phyloP scores from a whole-genome alignment of 1,140 invertebrate species.

The Ceratosolen solmsi region DNA sequence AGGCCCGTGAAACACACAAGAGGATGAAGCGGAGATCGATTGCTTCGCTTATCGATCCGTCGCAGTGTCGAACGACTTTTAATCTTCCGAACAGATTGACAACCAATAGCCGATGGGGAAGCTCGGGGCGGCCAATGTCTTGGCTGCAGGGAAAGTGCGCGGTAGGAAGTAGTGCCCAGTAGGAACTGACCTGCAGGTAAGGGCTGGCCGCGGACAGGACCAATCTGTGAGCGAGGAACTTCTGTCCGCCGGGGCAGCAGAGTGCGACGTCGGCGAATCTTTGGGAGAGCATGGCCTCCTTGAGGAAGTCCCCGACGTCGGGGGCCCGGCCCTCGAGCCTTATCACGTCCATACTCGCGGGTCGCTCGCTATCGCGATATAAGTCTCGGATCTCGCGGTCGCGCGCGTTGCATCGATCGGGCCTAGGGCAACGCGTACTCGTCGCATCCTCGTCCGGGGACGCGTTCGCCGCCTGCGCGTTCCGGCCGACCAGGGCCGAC shows the following conservation, averaged over 20 bases:
- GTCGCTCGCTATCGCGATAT: neutral
- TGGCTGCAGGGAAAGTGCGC: too few species aligned
- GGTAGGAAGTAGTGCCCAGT: too few species aligned
- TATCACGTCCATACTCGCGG: neutral
- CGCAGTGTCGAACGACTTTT: too few species aligned
- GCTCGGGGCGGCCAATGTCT: too few species aligned
- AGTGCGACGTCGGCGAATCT: slow-evolving; percentile 67
- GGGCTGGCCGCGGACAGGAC: slow-evolving; percentile 68
- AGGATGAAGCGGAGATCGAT: too few species aligned
- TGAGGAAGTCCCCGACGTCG: slow-evolving; percentile 57
- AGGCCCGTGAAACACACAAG: too few species aligned
- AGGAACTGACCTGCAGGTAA: slow-evolving; percentile 64
- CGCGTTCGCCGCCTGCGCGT: neutral
- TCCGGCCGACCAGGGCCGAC: slow-evolving; percentile 43
- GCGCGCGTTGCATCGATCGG: neutral
- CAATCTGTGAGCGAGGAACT: slow-evolving; percentile 67
- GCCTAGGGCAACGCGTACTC: neutral
- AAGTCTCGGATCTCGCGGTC: neutral
- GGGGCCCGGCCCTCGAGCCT: slow-evolving; percentile 10
- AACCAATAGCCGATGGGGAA: too few species aligned
- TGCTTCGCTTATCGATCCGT: too few species aligned
- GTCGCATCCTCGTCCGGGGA: neutral
- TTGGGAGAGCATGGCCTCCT: slow-evolving; percentile 64
- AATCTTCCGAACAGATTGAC: too few species aligned
- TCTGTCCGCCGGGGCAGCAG: slow-evolving; percentile 66